phyloP scores from a whole-genome alignment of 2,113 vertebrate species.

The Dipodomys merriami region DNA sequence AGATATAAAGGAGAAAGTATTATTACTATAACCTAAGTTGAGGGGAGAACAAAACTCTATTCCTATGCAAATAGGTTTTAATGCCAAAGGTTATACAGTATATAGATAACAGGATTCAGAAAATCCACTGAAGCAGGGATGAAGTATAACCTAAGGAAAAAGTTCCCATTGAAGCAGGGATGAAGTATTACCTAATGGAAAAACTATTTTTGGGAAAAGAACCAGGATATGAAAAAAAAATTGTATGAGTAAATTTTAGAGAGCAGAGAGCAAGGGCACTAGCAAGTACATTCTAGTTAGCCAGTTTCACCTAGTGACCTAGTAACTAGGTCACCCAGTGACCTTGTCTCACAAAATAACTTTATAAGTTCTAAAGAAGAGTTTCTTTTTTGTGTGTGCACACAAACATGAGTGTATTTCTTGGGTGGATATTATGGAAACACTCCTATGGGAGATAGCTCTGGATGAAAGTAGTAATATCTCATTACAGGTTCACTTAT shows the following conservation, averaged over 20 bases:
- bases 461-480: constrained; percentile 4
- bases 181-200: constrained; percentile 71
- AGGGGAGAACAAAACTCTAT: constrained; percentile 62
- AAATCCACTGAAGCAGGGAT: constrained; percentile 68
- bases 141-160: constrained; percentile 69
- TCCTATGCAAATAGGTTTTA: constrained; percentile 62
- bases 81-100: constrained; percentile 70
- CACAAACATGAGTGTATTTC: too few relatives aligned
- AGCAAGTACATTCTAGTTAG: neutral
- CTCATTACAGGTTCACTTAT: neutral
- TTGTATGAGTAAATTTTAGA: neutral
- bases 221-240: constrained; percentile 74
- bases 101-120: constrained; percentile 35
- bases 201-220: constrained; percentile 72
- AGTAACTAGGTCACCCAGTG: too few relatives aligned
- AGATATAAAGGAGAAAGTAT: constrained; percentile 65
- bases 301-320: too few relatives aligned
- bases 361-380: too few relatives aligned
- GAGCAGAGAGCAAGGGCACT: neutral
- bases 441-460: neutral
- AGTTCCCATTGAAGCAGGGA: constrained; percentile 29
- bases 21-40: constrained; percentile 60
- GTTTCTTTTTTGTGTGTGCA: neutral
- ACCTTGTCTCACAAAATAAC: too few relatives aligned
- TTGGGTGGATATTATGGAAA: constrained; percentile 27